A percentile compares a stretch with the other conserved stretches of the same genome.
phyloP scores from a whole-genome alignment of 2,797 vertebrate genomes.

The Vultur gryphus region DNA sequence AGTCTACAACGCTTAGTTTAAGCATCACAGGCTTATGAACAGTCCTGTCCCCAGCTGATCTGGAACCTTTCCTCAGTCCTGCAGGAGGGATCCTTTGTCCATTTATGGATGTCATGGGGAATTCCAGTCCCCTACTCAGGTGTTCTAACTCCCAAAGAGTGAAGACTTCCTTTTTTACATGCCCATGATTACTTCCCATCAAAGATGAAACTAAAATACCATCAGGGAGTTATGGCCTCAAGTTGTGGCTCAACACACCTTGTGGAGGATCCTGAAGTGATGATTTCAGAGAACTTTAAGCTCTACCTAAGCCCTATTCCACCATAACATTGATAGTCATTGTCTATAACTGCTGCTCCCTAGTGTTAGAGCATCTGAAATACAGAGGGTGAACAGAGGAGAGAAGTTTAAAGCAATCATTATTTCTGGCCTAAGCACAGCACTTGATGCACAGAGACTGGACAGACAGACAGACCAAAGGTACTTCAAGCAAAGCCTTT shows the following conservation, averaged over 20 bases:
- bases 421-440: constrained; percentile 43
- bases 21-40: background rate
- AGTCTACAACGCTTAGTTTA: background rate
- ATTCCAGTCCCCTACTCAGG: background rate
- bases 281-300: background rate
- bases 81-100: background rate
- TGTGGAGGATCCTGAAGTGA: background rate
- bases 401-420: constrained; percentile 51
- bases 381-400: constrained; percentile 54
- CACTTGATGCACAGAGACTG: constrained; percentile 33
- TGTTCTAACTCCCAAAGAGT: background rate
- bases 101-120: background rate
- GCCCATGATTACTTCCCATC: background rate
- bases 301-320: constrained; percentile 7
- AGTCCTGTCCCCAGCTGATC: background rate
- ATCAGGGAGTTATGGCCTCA: background rate
- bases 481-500: constrained; percentile 60
- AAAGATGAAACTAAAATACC: background rate
- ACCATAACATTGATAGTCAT: background rate
- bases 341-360: constrained; percentile 12
- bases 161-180: background rate
- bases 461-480: constrained; percentile 58
- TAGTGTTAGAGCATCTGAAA: constrained; percentile 27
- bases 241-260: background rate
- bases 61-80: background rate